Conservation (phyloP, 2,113 vertebrate species). For the Apeltes quadracus region DNA sequence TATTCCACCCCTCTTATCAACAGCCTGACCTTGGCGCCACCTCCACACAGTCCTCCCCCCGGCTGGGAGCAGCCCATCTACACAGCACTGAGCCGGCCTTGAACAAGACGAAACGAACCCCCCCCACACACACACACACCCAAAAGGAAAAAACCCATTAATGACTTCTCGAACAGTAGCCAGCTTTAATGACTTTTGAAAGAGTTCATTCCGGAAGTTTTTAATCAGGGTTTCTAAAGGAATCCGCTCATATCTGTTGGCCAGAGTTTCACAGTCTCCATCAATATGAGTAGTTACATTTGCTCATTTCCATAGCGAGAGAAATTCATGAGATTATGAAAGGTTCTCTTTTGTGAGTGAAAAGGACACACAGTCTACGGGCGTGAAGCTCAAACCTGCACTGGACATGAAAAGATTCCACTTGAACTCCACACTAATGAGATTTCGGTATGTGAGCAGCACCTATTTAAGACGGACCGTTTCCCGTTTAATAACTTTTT, state of each 20-base stretch:
- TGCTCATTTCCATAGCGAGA: conserved; percentile 8
- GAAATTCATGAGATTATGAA: neutral
- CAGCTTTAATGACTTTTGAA: neutral
- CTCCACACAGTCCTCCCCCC: conserved; percentile 84
- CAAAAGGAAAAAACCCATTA: neutral
- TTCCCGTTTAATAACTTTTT: conserved; percentile 19
- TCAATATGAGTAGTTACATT: neutral
- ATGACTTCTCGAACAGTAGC: neutral
- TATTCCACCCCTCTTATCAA: conserved; percentile 86
- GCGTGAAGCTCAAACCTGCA: conserved; percentile 19
- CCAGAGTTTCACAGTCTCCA: neutral
- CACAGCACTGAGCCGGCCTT: conserved; percentile 87
- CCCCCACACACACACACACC: no score
- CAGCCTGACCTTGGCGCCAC: conserved; percentile 83
- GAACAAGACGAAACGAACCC: conserved; percentile 19
- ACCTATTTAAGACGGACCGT: conserved; percentile 32
- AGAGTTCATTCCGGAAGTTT: neutral
- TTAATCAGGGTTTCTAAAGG: neutral
- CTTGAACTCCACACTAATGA: conserved; percentile 30
- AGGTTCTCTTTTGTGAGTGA: neutral
- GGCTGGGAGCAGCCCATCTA: conserved; percentile 92
- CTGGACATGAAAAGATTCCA: conserved; percentile 23
- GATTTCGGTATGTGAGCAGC: conserved; percentile 26
- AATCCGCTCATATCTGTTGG: neutral
- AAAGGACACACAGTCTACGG: neutral